A percentile compares a stretch with the other conserved stretches of the same genome.
phyloP scores from a whole-genome alignment of 2,888 invertebrate genomes.

The Girardia tigrina region DNA sequence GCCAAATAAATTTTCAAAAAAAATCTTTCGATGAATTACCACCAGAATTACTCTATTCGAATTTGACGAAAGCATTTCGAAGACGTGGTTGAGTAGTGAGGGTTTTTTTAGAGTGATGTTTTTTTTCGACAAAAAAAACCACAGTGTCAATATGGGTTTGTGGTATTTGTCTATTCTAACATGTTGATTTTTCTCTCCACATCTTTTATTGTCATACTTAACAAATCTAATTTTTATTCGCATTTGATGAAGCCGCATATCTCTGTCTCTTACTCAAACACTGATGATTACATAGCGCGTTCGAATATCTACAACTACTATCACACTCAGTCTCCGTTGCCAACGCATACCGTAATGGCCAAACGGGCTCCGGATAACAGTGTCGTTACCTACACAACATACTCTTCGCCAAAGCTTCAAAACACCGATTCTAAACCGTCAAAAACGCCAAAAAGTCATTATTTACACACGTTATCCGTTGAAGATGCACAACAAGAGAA shows the following conservation, averaged over 20 bases:
- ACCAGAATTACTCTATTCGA: background rate
- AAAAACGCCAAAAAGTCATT: constrained; percentile 14
- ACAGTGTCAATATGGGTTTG: background rate
- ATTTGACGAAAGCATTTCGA: constrained; percentile 10
- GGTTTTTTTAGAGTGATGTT: too few relatives aligned
- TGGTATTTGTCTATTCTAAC: constrained; percentile 10
- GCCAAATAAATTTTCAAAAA: background rate
- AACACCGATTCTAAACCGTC: background rate
- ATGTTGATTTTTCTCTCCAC: constrained; percentile 13
- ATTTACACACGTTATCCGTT: background rate
- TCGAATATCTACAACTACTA: background rate
- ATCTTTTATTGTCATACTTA: constrained; percentile 15
- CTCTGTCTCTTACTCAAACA: background rate
- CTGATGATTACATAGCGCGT: background rate
- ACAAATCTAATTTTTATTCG: constrained; percentile 4
- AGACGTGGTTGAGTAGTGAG: too few relatives aligned
- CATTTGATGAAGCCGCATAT: constrained; percentile 23
- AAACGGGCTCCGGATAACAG: constrained; percentile 1
- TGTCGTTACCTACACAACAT: background rate
- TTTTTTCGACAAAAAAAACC: too few relatives aligned
- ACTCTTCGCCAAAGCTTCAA: background rate
- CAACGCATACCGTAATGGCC: background rate
- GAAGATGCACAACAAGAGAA: constrained; percentile 21
- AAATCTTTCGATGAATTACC: background rate
- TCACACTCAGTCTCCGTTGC: constrained; percentile 17